phyloP scores from a whole-genome alignment of 2,888 invertebrate species.

The Chouioia cunea region DNA sequence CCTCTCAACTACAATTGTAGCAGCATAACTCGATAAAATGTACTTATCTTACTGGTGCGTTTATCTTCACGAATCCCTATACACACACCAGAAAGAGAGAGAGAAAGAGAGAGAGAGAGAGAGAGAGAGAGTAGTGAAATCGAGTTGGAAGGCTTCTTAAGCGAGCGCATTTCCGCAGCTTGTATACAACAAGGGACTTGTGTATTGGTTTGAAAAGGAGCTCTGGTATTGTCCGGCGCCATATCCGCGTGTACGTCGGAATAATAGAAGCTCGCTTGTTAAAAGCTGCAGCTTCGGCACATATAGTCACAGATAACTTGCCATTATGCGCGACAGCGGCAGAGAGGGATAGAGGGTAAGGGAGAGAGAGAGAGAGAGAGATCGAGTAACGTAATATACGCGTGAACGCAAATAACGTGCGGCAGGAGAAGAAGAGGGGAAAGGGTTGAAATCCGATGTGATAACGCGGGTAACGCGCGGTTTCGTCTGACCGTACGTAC shows the following conservation, averaged over 20 bases:
- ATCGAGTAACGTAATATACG: slow-evolving; percentile 35
- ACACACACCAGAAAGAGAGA: too few species aligned
- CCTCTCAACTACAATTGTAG: background rate
- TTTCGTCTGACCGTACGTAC: slow-evolving; percentile 22
- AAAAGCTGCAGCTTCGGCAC: slow-evolving; percentile 44
- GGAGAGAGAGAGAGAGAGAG: too few species aligned
- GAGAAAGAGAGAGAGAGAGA: too few species aligned
- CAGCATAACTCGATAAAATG: background rate
- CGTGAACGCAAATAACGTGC: slow-evolving; percentile 9
- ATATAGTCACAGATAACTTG: slow-evolving; percentile 28
- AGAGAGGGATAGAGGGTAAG: too few species aligned
- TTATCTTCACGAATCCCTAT: background rate
- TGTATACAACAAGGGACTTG: slow-evolving; percentile 4
- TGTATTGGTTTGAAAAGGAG: background rate
- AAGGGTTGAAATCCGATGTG: slow-evolving; percentile 36
- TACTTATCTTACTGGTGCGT: slow-evolving; percentile 17
- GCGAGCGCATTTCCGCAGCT: slow-evolving; percentile 6
- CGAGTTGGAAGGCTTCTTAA: too few species aligned
- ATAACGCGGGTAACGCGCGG: slow-evolving; percentile 34
- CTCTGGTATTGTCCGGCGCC: slow-evolving; percentile 23
- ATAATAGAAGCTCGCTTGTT: slow-evolving; percentile 51
- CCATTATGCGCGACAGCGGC: too few species aligned
- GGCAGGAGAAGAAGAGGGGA: background rate
- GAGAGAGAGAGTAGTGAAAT: too few species aligned
- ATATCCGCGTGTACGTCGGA: slow-evolving; percentile 45